phyloP scores from a whole-genome alignment of 2,797 vertebrate species.

The Sternotherus odoratus region DNA sequence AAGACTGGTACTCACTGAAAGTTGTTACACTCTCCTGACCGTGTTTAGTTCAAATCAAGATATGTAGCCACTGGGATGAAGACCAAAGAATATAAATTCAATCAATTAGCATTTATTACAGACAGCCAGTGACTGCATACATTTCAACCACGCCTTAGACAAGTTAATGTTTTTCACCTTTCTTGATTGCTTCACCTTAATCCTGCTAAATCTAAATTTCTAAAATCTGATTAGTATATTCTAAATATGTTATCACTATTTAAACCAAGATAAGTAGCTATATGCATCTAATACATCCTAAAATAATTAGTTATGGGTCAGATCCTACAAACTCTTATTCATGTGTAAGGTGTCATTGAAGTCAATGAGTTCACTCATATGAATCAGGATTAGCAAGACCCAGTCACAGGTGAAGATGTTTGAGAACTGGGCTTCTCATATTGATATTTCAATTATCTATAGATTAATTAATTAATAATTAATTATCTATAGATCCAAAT shows the following conservation, averaged over 20 bases:
- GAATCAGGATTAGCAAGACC: background rate
- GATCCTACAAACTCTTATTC: background rate
- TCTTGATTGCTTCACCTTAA: constrained; percentile 15
- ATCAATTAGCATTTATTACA: constrained; percentile 68
- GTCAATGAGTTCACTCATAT: background rate
- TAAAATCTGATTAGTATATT: background rate
- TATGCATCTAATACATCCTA: background rate
- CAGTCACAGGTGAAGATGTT: background rate
- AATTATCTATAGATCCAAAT: background rate
- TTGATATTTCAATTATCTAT: rapidly evolving
- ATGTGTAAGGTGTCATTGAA: background rate
- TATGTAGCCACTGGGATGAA: constrained; percentile 45
- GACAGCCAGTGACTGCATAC: constrained; percentile 55
- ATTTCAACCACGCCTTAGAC: constrained; percentile 42
- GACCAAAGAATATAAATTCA: constrained; percentile 68
- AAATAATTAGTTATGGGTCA: background rate
- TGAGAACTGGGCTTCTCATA: background rate
- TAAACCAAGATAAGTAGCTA: background rate
- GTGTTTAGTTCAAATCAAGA: constrained; percentile 51
- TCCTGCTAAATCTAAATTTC: background rate
- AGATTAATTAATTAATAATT: rapidly evolving
- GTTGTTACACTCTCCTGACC: constrained; percentile 9
- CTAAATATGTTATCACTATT: background rate
- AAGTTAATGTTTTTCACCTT: constrained; percentile 50
- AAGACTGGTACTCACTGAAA: constrained; percentile 36